Evolutionary conservation across 2,113 vertebrate genomes (phyloP).

Genomic region (Cercocebus atys): DNA sequence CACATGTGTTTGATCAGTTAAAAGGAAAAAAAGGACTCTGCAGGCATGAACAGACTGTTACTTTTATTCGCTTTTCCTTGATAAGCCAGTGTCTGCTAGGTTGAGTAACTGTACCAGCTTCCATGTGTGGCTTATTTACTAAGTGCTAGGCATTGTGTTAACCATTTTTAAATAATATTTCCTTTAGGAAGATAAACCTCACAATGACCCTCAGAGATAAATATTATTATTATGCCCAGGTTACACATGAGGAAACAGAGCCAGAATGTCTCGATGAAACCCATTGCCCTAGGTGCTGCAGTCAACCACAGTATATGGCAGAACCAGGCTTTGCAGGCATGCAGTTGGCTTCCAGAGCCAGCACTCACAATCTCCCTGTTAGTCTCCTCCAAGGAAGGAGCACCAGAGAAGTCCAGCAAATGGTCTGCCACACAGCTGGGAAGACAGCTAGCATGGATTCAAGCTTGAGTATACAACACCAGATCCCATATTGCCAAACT

Average conservation of each 20-base stretch:
- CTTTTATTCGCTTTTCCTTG: not conserved
- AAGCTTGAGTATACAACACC: rapidly evolving
- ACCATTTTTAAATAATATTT: not conserved
- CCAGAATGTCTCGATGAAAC: not conserved
- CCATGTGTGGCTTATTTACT: not conserved
- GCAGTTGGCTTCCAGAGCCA: not conserved
- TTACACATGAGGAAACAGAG: not conserved
- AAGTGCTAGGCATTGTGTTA: not conserved
- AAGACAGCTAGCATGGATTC: not conserved
- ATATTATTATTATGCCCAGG: not conserved
- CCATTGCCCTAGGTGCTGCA: rapidly evolving
- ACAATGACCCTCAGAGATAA: not conserved
- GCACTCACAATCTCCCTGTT: rapidly evolving
- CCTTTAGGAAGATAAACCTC: not conserved
- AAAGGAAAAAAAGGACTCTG: not conserved
- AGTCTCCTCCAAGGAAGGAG: not conserved
- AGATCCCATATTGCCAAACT: not conserved
- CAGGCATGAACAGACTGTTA: not conserved
- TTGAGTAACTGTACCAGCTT: not conserved
- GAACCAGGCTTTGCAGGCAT: not conserved
- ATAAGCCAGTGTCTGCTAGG: not conserved
- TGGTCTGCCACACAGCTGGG: not conserved
- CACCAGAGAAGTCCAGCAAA: not conserved
- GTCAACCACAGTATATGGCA: not conserved
- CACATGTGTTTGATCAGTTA: not conserved